These are phyloP conservation scores for Camptogramma bilineatum DNA, from an alignment of 2,888 invertebrate species.

Conservation along the genomic window DNA sequence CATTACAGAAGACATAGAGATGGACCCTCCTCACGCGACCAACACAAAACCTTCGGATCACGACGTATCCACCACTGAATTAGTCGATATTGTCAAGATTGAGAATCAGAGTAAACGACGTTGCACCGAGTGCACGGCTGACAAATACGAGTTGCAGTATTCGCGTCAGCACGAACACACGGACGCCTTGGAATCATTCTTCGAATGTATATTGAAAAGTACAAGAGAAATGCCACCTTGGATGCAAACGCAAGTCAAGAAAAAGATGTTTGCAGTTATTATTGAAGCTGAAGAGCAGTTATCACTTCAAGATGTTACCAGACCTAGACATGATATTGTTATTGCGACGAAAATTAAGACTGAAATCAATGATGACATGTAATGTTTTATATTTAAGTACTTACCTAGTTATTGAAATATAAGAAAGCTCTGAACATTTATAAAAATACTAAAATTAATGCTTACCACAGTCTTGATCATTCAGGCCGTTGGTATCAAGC, in stretches of 20 bases:
- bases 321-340: conserved; percentile 40
- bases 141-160: conserved; percentile 32
- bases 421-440: not conserved
- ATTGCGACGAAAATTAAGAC: conserved; percentile 67
- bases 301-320: conserved; percentile 51
- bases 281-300: conserved; percentile 75
- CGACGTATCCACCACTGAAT: conserved; percentile 64
- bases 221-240: conserved; percentile 75
- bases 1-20: conserved; percentile 76
- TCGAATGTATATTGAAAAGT: conserved; percentile 71
- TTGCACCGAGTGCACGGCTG: conserved; percentile 47
- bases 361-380: conserved; percentile 57
- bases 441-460: conserved; percentile 1
- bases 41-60: conserved; percentile 54
- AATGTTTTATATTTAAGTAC: not conserved
- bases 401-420: not conserved
- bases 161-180: conserved; percentile 44
- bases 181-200: conserved; percentile 74
- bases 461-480: conserved; percentile 20
- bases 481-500: conserved; percentile 6
- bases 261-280: conserved; percentile 76
- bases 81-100: conserved; percentile 43
- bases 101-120: conserved; percentile 56
- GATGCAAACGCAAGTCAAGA: conserved; percentile 81
- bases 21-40: conserved; percentile 54